A percentile compares a stretch with the other conserved stretches of the same genome.
These are phyloP conservation scores for Astropecten irregularis DNA, from an alignment of 53 echinoderm and acorn worm genomes.

Conservation along the genomic window DNA sequence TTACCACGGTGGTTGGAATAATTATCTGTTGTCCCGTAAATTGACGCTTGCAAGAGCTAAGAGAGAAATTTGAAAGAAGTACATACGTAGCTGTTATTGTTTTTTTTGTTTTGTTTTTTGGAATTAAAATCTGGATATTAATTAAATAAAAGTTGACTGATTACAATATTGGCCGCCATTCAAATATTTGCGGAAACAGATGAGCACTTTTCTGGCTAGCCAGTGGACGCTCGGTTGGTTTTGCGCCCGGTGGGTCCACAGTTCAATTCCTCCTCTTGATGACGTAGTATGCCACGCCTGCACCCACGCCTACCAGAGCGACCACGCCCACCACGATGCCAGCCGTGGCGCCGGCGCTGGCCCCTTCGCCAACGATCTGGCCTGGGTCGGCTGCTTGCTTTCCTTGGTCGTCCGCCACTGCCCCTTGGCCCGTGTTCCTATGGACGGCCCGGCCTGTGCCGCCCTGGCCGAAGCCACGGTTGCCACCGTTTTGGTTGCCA, in stretches of 20 bases:
- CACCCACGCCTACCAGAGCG: conserved; percentile 40
- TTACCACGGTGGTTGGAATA: too few species aligned
- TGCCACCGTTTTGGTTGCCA: neutral
- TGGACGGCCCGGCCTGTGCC: neutral
- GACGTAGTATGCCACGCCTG: conserved; percentile 33
- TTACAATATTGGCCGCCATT: conserved; percentile 52
- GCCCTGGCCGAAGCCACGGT: neutral
- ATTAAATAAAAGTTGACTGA: conserved; percentile 21
- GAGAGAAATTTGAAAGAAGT: too few species aligned
- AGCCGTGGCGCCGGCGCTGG: conserved; percentile 10
- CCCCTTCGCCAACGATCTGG: conserved; percentile 5
- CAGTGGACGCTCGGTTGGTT: neutral
- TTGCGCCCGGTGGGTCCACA: neutral
- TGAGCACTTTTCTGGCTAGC: neutral
- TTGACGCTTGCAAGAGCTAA: too few species aligned
- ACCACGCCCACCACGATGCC: conserved; percentile 46
- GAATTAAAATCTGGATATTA: conserved; percentile 13
- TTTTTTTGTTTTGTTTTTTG: too few species aligned
- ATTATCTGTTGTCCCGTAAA: too few species aligned
- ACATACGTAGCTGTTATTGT: too few species aligned
- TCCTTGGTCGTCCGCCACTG: neutral
- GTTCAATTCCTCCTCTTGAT: conserved; percentile 54
- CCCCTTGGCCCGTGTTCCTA: neutral
- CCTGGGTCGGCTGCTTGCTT: conserved; percentile 11
- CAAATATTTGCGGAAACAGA: conserved; percentile 19